Conservation (phyloP, 2,888 invertebrate species). For the Panopea generosa region DNA sequence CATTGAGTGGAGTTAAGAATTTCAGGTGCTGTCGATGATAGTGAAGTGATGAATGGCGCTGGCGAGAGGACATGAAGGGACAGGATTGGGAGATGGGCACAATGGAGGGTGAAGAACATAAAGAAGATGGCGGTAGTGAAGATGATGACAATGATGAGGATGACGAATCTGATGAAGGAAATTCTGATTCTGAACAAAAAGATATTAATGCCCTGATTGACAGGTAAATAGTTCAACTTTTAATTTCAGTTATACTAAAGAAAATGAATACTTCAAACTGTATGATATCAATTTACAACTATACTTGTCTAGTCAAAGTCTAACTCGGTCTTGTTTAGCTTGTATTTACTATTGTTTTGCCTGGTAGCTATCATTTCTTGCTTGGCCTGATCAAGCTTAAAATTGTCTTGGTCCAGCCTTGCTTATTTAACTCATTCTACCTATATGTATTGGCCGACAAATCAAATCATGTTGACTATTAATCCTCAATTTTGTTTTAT, state of each 20-base stretch:
- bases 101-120: conserved; percentile 9
- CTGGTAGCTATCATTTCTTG: no score
- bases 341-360: no score
- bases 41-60: conserved; percentile 17
- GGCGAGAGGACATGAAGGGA: not conserved
- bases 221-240: conserved; percentile 65
- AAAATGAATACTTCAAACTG: not conserved
- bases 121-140: conserved; percentile 23
- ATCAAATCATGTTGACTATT: no score
- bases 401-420: no score
- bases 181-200: conserved; percentile 74
- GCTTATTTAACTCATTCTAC: no score
- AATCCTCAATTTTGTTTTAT: no score
- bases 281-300: no score
- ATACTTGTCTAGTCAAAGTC: no score
- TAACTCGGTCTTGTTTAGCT: no score
- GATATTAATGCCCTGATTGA: conserved; percentile 78
- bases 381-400: no score
- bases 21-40: conserved; percentile 2
- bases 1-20: conserved; percentile 4
- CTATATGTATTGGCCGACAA: no score
- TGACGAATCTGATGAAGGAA: conserved; percentile 55
- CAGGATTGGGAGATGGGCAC: conserved; percentile 14
- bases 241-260: not conserved
- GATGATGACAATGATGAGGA: conserved; percentile 48